Percentiles rank a stretch among this genome's conserved stretches.
phyloP scores from a whole-genome alignment of 2,888 invertebrate genomes.

The Lacanobia oleracea region DNA sequence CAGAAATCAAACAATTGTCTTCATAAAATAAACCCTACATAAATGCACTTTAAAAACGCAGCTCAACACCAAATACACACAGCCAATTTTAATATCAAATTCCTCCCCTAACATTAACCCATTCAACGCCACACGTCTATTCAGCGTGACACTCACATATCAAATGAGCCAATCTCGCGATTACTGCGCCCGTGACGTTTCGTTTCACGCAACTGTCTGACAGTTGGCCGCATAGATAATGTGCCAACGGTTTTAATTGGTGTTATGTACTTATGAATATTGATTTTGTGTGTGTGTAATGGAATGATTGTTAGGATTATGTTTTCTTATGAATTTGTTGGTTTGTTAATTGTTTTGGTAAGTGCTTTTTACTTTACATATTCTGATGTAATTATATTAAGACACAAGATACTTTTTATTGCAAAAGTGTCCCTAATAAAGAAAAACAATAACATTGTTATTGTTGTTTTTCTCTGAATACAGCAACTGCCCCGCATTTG shows the following conservation, averaged over 20 bases:
- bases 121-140: slow-evolving; percentile 67
- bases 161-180: slow-evolving; percentile 83
- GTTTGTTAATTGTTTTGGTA: background rate
- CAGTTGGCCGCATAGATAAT: slow-evolving; percentile 82
- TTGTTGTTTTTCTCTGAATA: background rate
- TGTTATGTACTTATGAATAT: slow-evolving; percentile 63
- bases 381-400: too few species aligned
- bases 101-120: slow-evolving; percentile 60
- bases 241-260: slow-evolving; percentile 68
- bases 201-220: slow-evolving; percentile 86
- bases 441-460: too few species aligned
- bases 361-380: background rate
- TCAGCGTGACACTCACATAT: slow-evolving; percentile 77
- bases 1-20: background rate
- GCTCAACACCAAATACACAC: slow-evolving; percentile 10
- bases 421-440: too few species aligned
- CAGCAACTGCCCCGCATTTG: background rate
- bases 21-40: background rate
- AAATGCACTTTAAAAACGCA: background rate
- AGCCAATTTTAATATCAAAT: slow-evolving; percentile 57
- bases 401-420: too few species aligned
- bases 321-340: slow-evolving; percentile 10
- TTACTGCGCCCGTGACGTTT: slow-evolving; percentile 78
- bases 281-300: slow-evolving; percentile 41
- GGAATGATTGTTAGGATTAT: slow-evolving; percentile 34